Evolutionary conservation across 2,888 invertebrate species (phyloP).

Genomic region (Ophion ventricosus): DNA sequence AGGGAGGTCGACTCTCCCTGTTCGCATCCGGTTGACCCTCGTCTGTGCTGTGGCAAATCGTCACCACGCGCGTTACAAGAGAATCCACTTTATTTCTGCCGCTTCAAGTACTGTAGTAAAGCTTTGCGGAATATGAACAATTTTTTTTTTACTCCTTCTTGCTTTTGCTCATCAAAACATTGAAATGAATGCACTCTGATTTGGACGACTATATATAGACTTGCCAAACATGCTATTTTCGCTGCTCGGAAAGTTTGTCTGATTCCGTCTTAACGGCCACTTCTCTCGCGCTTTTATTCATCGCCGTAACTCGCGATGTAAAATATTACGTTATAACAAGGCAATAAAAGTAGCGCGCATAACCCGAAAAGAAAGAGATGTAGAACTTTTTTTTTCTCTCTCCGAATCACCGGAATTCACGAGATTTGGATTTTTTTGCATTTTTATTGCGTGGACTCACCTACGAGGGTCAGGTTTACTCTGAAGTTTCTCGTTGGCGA

Average conservation of each 20-base stretch:
- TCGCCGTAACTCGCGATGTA: constrained; percentile 8
- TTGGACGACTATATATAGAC: not conserved
- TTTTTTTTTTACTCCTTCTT: constrained; percentile 18
- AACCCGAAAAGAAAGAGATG: constrained; percentile 1
- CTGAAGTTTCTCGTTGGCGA: constrained; percentile 94
- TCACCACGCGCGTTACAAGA: constrained; percentile 66
- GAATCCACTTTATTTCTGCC: constrained; percentile 69
- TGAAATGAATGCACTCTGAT: constrained; percentile 35
- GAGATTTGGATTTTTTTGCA: not conserved
- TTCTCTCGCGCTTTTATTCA: constrained; percentile 37
- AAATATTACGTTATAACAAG: constrained; percentile 34
- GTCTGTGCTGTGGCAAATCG: constrained; percentile 61
- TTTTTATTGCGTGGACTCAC: constrained; percentile 85
- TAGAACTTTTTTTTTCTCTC: constrained; percentile 22
- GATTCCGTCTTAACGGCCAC: constrained; percentile 47
- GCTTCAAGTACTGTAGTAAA: constrained; percentile 44
- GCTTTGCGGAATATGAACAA: constrained; percentile 43
- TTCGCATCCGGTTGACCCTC: constrained; percentile 40
- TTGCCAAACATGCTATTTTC: constrained; percentile 28
- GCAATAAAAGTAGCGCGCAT: constrained; percentile 20
- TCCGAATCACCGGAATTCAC: constrained; percentile 2
- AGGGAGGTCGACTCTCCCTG: constrained; percentile 23
- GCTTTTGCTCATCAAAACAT: constrained; percentile 38
- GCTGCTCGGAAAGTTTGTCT: constrained; percentile 41
- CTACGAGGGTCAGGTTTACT: constrained; percentile 94